Percentiles rank a stretch among this genome's conserved stretches.
Evolutionary conservation across 2,113 vertebrate species (phyloP).

Genomic region (Picathartes gymnocephalus): DNA sequence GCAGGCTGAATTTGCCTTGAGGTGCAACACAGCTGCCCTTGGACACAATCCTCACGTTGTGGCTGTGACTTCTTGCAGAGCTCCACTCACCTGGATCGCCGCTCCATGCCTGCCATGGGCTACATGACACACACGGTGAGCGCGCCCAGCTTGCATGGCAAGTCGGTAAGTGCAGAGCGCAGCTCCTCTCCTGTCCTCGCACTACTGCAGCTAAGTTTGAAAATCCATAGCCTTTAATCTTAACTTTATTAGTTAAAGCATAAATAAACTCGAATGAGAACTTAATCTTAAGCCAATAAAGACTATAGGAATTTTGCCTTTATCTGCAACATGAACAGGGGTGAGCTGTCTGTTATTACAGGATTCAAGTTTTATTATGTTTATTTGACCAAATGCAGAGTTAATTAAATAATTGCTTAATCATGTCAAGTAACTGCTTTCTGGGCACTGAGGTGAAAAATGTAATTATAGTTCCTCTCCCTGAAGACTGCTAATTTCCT

Average conservation of each 20-base stretch:
- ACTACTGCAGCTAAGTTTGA: not conserved
- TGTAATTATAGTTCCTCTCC: slow-evolving; percentile 54
- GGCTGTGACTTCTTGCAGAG: slow-evolving; percentile 73
- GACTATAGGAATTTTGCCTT: not conserved
- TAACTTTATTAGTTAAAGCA: not conserved
- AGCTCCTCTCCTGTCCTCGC: not conserved
- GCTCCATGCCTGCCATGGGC: slow-evolving; percentile 92
- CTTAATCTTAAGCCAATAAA: not conserved
- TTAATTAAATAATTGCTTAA: slow-evolving; percentile 53
- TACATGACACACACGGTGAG: slow-evolving; percentile 99
- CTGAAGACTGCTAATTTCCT: slow-evolving; percentile 75
- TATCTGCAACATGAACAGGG: not conserved
- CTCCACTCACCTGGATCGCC: slow-evolving; percentile 82
- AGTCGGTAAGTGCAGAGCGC: slow-evolving; percentile 83
- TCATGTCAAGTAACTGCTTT: slow-evolving; percentile 50
- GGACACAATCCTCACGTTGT: not conserved
- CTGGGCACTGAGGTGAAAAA: slow-evolving; percentile 60
- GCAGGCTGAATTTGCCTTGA: not conserved
- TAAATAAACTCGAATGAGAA: not conserved
- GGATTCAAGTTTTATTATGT: not conserved
- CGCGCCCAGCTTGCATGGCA: slow-evolving; percentile 94
- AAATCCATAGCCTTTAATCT: not conserved
- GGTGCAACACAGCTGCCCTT: not conserved
- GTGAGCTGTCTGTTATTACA: slow-evolving; percentile 19
- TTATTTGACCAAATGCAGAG: slow-evolving; percentile 44